Evolutionary conservation across 1,140 invertebrate species (phyloP).

Genomic region (Onthophagus taurus): DNA sequence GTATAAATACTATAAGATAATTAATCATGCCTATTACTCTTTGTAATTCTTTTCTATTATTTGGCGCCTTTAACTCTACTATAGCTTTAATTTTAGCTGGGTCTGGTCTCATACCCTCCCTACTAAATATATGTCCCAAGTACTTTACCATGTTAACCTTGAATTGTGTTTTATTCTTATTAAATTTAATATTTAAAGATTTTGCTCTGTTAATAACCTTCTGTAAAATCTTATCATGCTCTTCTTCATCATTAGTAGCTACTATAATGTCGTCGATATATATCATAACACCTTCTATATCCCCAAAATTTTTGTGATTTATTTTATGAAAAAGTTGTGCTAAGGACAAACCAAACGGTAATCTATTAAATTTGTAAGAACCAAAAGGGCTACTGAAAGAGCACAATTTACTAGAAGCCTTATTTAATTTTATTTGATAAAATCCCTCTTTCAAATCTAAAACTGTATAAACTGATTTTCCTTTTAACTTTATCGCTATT

Average conservation of each 20-base stretch:
- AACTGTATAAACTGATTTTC: not conserved
- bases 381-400: slow-evolving; percentile 7
- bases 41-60: slow-evolving; percentile 5
- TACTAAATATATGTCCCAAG: slow-evolving; percentile 16
- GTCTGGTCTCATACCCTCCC: slow-evolving; percentile 3
- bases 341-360: slow-evolving; percentile 3
- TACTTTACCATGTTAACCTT: slow-evolving; percentile 28
- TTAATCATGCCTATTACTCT: slow-evolving; percentile 2
- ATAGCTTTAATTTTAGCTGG: slow-evolving; percentile 10
- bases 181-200: slow-evolving; percentile 22
- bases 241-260: slow-evolving; percentile 15
- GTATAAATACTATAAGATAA: not conserved
- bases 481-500: not conserved
- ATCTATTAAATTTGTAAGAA: slow-evolving; percentile 10
- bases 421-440: slow-evolving; percentile 6
- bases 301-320: slow-evolving; percentile 17
- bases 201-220: slow-evolving; percentile 23
- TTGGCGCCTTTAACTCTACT: not conserved
- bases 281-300: slow-evolving; percentile 19
- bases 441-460: slow-evolving; percentile 15
- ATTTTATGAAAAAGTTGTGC: slow-evolving; percentile 16
- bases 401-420: slow-evolving; percentile 5
- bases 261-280: slow-evolving; percentile 30
- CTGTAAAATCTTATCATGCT: slow-evolving; percentile 27
- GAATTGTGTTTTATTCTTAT: slow-evolving; percentile 26